Base-by-base conservation (phyloP, 2,888 invertebrate genomes). In the Torymus aiolomorphi region DNA sequence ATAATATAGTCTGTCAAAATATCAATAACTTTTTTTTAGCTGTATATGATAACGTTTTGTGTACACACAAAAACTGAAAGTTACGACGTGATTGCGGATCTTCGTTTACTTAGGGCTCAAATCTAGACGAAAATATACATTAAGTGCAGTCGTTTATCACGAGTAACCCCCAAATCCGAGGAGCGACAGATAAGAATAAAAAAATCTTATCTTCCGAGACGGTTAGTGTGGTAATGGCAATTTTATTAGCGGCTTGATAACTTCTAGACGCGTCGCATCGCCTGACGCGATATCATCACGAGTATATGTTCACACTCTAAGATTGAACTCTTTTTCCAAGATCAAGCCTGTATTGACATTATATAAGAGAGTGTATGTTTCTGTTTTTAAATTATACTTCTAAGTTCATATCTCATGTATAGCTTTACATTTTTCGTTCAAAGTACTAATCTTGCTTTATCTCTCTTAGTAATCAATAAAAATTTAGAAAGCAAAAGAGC, bases 241-340 rank as follows among this genome's bases (percentile, higher is more conserved):
- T 83, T 87, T 87, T 87, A 87, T 87, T 87, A 87, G 85, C 82
- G 82, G 82, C 82, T 81, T 84, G 87, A 87, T 80, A 80, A 76
- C 76, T 63, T 24, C 59, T 51, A 80, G 72, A 71, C 86, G 77
- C 56, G 73, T 72, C 86, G 77, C 56, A 70, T 72, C 79, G 24
- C 59, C 54, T 49, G 59, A 59, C 49, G 56, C 52, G 56, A 52
- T 51, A 52, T 66, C 59, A 56, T 74, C 66, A 49, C 66, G 59
- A 52, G 42, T 57, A 20, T 16, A 20, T 16, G 24, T 24, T 66
- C 51, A 24, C 51, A 51, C 24, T 75, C 56, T 14, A 18, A 18
- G 54, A 63, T 54, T 51, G 10, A 49, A n/a, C 49, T 20, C 31
- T 61, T 72, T 52, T 72, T 62, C 18, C 0, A 20, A 56, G 31